Base-by-base conservation (phyloP, 1,140 invertebrate species). In the Drosophila nigrodunni region DNA sequence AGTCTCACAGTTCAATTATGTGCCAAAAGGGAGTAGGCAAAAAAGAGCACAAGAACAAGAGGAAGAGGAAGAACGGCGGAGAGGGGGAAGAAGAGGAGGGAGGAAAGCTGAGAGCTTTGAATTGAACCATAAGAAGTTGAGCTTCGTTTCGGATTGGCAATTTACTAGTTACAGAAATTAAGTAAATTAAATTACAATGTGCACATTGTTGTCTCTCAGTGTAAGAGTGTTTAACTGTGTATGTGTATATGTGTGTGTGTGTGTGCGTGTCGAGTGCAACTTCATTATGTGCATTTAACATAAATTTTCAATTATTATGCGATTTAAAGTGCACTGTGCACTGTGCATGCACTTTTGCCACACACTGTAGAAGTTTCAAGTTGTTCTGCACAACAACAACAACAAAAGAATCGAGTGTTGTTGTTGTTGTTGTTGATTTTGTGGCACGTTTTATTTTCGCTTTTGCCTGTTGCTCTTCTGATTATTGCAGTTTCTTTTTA, bases 221-320 rank as follows among this genome's bases (percentile, higher is more conserved):
- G 25, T 30, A 30, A 30, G 4, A 30, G 50, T 21, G 18, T 21
- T 21, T 21, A 21, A 21, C 1, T 21, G 18, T 21, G 18, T 35
- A 49, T 65, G 72, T 41, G 41, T 18, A 57, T 39, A 57, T 68
- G 61, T 58, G 52, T 65, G 50, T 76, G 73, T 64, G 68, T 79
- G 49, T 59, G 52, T 71, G 68, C 47, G 47, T 52, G 74, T 41
- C 64, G 76, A 68, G 58, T 64, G 66, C 67, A 76, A 78, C 82
- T 83, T 87, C 83, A 87, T 87, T 87, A 87, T 87, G 62, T 77
- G 83, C 80, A 87, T 87, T 87, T 83, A 88, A 80, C 83, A 87
- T 83, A 77, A 82, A 87, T 88, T 79, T 87, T 83, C 83, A 87
- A 87, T 87, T 87, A 88, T 83, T 87, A 79, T 87, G 82, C 83